A percentile compares a stretch with the other conserved stretches of the same genome.
Conservation (phyloP, 2,888 invertebrate species). For the Pycnomerus fuliginosus region DNA sequence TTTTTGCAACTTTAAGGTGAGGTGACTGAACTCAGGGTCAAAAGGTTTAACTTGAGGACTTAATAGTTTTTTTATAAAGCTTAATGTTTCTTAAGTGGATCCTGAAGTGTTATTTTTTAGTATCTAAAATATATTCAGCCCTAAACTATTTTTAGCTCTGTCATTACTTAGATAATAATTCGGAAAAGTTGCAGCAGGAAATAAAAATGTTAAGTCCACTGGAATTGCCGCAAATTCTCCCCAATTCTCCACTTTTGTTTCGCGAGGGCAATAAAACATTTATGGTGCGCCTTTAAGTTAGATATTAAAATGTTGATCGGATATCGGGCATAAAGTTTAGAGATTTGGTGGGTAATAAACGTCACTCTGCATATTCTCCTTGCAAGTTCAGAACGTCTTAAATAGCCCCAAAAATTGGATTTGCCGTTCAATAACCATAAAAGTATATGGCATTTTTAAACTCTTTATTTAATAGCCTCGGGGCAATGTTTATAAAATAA, state of each 20-base stretch:
- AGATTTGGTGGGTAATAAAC: conserved; percentile 49
- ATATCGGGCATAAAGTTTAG: conserved; percentile 48
- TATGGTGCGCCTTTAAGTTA: conserved; percentile 32
- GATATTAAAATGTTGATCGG: conserved; percentile 45
- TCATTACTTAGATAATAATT: too few species aligned
- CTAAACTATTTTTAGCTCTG: too few species aligned
- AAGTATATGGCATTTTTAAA: conserved; percentile 53
- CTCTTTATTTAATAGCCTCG: conserved; percentile 52
- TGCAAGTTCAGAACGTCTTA: conserved; percentile 47
- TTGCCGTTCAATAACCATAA: conserved; percentile 55
- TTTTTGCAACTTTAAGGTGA: too few species aligned
- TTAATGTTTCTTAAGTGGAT: too few species aligned
- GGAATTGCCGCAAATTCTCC: too few species aligned
- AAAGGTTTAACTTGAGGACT: too few species aligned
- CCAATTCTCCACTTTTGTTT: conserved; percentile 17
- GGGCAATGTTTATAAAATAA: conserved; percentile 55
- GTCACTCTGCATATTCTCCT: conserved; percentile 50
- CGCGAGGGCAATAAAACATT: conserved; percentile 14
- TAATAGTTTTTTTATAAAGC: too few species aligned
- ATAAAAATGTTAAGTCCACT: too few species aligned
- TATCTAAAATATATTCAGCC: too few species aligned
- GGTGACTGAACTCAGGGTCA: too few species aligned
- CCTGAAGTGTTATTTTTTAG: too few species aligned
- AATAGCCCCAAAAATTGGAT: conserved; percentile 55
- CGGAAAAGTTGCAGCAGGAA: too few species aligned